phyloP scores from a whole-genome alignment of 2,113 vertebrate genomes.

The Toxotes jaculatrix region DNA sequence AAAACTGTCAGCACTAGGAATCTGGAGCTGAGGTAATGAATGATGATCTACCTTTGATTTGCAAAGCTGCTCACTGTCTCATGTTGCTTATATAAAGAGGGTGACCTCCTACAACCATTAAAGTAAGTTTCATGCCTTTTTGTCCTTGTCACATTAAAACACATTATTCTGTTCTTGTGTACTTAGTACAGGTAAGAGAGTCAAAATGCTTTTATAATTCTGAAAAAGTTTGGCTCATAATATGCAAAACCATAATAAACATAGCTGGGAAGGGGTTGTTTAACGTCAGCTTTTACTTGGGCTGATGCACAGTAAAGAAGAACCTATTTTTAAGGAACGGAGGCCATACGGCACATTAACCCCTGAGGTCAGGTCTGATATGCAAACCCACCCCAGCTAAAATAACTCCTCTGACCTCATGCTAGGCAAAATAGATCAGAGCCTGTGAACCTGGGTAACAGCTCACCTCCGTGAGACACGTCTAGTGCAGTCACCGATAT shows the following conservation, averaged over 20 bases:
- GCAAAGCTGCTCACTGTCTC: constrained; percentile 44
- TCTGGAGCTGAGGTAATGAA: constrained; percentile 66
- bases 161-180: not conserved
- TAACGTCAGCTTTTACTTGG: not conserved
- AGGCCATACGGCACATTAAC: constrained; percentile 58
- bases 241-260: constrained; percentile 4
- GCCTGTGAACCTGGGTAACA: constrained; percentile 29
- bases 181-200: not conserved
- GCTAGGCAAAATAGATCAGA: constrained; percentile 56
- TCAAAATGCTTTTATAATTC: not conserved
- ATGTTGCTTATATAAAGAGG: constrained; percentile 32
- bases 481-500: not conserved
- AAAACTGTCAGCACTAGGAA: constrained; percentile 81
- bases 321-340: constrained; percentile 64
- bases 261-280: not conserved
- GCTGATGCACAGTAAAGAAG: not conserved
- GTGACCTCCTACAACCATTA: constrained; percentile 34
- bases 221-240: not conserved
- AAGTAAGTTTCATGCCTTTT: constrained; percentile 23
- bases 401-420: constrained; percentile 67
- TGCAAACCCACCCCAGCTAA: constrained; percentile 51
- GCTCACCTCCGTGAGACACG: constrained; percentile 3
- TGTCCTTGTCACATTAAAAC: constrained; percentile 11
- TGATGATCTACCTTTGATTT: constrained; percentile 61
- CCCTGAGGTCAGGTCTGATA: constrained; percentile 63